These are phyloP conservation scores for Poecilia gillii DNA, from an alignment of 2,797 vertebrate species.

Conservation along the genomic window DNA sequence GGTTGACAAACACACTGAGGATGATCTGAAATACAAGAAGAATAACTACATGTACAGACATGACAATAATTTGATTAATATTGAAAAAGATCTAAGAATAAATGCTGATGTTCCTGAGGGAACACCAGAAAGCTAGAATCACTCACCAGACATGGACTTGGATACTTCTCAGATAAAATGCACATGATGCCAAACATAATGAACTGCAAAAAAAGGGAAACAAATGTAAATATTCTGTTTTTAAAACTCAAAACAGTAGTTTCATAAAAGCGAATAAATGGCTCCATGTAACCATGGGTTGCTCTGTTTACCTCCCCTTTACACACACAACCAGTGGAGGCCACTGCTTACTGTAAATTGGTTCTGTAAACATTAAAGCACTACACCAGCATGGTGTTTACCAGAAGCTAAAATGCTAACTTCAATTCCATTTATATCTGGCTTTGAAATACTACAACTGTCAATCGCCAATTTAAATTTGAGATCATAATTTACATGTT, in stretches of 20 bases:
- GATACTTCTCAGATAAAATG: constrained; percentile 72
- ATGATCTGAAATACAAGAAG: constrained; percentile 54
- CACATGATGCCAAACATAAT: constrained; percentile 58
- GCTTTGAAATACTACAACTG: too few species aligned
- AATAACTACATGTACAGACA: neutral
- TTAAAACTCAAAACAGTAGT: neutral
- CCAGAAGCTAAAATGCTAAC: too few species aligned
- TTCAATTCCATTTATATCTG: too few species aligned
- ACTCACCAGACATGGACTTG: constrained; percentile 78
- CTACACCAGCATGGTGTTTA: too few species aligned
- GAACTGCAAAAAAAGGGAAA: constrained; percentile 10
- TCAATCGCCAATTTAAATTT: too few species aligned
- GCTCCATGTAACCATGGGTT: neutral
- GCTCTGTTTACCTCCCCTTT: neutral
- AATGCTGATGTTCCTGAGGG: neutral
- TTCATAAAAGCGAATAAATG: neutral
- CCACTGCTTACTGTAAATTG: too few species aligned
- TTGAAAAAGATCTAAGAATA: neutral
- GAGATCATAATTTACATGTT: too few species aligned
- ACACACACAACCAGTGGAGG: neutral
- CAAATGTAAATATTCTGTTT: neutral
- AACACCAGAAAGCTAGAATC: neutral
- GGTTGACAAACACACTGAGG: constrained; percentile 58
- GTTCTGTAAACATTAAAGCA: too few species aligned
- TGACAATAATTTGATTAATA: neutral